Base-by-base conservation (phyloP, 2,888 invertebrate species). In the Apodemia zela region DNA sequence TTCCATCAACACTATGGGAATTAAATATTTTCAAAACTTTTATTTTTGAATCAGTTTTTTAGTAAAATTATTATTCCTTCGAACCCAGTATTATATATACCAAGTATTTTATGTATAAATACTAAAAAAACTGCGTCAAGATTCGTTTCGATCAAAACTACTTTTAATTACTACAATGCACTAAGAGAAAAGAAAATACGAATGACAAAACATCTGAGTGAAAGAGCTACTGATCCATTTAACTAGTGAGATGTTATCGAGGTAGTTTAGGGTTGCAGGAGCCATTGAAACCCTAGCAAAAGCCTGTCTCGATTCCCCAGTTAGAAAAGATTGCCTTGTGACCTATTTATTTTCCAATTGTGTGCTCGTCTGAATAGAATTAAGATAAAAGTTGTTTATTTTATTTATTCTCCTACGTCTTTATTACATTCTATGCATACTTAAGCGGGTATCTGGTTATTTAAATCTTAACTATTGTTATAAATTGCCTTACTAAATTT, bases 241-340 rank as follows among this genome's bases (percentile, higher is more conserved):
- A 18, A 51, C 51, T 18, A 21, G 18, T 38, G 21, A 51, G 51
- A 51, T 51, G 51, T 51, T 51, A 51, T 51, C 51, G 51, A 13
- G 21, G 18, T 51, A 51, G 51, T 51, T 51, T 51, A 51, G 51
- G 51, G 51, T 51, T 51, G n/a, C 51, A 51, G 51, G 21, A 54
- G 54, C 25, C 54, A 54, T 54, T 54, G 54, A 54, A 54, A 54
- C 54, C 18, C 54, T 51, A 51, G 18, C 49, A 21, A 54, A 54
- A 21, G 21, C 51, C 18, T 13, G 17, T 25, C 54, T 54, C 54
- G 54, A 54, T 54, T 25, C 25, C 42, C 25, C 54, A 54, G 18
- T 54, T 18, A 25, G 54, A 54, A 54, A 59, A 59, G 59, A 59
- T 59, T 59, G 59, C 59, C 59, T 59, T 35, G 59, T 35, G 59